Base-by-base conservation (phyloP, 2,888 invertebrate genomes). In the Amiota mariae region DNA sequence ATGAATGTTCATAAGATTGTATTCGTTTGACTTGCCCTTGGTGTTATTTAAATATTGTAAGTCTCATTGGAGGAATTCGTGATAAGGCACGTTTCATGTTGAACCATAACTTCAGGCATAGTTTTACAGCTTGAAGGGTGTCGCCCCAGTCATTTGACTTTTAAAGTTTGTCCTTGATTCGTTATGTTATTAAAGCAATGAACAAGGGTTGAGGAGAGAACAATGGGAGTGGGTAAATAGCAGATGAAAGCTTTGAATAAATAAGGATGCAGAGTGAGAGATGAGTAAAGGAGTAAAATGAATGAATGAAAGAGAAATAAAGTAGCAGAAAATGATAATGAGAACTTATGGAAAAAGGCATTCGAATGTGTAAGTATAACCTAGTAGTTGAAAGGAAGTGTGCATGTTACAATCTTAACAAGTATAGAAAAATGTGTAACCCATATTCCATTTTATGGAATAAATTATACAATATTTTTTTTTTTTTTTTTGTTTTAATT, bases 31-130 rank as follows among this genome's bases (percentile, higher is more conserved):
- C 24, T 68, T 66, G 51, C 24, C 36, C 24, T 49, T 54, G 20
- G 18, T 24, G 48, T 66, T 66, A 68, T 68, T 68, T 68, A 68
- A 48, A 48, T 48, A 36, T 36, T 36, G 36, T 36, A 46, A 66
- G 15, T 66, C 20, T 15, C 66, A 63, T 11, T 36, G 36, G 36
- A 63, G 63, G 54, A 12, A n/a, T n/a, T 4, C 13, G 3, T 24
- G 63, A 63, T 63, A 36, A 24, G 20, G 61, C 61, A 61, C 20
- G 61, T 12, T 61, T 8, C 20, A 61, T 12, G 61, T 47, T 15
- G n/a, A 8, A 9, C 18, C 49, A 15, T 63, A 46, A 46, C 67
- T 24, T 20, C 20, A 20, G 51, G 13, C 67, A 54, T 68, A 24
- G 51, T 24, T 48, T 6, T 36, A 36, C 36, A 6, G 48, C 66